Evolutionary conservation across 2,113 vertebrate genomes (phyloP).

Genomic region (Pterophyllum scalare): DNA sequence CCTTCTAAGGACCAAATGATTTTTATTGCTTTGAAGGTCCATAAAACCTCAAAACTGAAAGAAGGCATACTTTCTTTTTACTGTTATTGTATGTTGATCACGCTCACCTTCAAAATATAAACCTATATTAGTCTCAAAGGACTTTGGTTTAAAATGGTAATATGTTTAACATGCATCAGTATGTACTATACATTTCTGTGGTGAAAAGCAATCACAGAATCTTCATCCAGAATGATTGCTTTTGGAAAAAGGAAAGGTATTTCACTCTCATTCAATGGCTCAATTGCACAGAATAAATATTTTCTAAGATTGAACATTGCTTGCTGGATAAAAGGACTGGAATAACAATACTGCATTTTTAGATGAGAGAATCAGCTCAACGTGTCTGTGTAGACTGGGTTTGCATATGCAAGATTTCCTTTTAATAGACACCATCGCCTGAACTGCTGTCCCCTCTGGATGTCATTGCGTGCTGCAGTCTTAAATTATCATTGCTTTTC

Average conservation of each 20-base stretch:
- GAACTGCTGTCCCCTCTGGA: slow-evolving; percentile 4
- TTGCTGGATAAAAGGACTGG: slow-evolving; percentile 7
- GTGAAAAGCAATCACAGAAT: not conserved
- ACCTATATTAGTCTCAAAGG: not conserved
- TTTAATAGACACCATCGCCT: slow-evolving; percentile 4
- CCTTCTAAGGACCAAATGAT: too few species aligned
- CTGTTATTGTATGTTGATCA: too few species aligned
- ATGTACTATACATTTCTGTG: not conserved
- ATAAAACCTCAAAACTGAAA: too few species aligned
- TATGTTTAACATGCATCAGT: too few species aligned
- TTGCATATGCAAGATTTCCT: slow-evolving; percentile 19
- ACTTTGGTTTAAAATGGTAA: too few species aligned
- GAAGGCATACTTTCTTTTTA: too few species aligned
- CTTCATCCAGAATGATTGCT: not conserved
- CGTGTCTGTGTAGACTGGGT: not conserved
- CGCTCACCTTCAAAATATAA: not conserved
- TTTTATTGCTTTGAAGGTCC: too few species aligned
- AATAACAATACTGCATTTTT: slow-evolving; percentile 22
- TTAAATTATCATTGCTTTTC: slow-evolving; percentile 16
- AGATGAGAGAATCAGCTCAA: slow-evolving; percentile 4
- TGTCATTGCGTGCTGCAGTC: slow-evolving; percentile 3
- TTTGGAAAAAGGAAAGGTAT: not conserved
- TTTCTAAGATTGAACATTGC: not conserved
- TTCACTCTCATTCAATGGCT: slow-evolving; percentile 3
- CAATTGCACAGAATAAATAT: not conserved